Conservation (phyloP, 2,888 invertebrate genomes). For the Diadegma fenestrale region DNA sequence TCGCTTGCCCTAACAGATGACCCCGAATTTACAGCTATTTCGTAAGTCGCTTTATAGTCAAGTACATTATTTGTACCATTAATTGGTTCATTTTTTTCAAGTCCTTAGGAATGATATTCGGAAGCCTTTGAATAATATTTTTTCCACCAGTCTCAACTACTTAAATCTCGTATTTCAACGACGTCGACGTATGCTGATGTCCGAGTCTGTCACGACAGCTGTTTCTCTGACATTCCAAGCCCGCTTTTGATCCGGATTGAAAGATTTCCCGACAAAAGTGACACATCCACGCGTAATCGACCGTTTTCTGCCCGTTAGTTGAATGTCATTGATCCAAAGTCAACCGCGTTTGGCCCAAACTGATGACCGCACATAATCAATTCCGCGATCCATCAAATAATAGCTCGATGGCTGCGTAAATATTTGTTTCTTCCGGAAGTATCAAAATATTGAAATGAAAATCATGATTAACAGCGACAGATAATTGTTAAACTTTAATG, state of each 20-base stretch:
- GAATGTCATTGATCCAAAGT: not conserved
- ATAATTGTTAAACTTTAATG: not conserved
- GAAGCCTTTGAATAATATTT: not conserved
- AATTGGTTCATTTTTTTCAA: not conserved
- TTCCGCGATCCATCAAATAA: not conserved
- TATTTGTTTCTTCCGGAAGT: not conserved
- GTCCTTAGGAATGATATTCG: not conserved
- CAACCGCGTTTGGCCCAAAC: not conserved
- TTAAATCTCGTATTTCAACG: not conserved
- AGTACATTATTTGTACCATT: not conserved
- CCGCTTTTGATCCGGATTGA: slow-evolving; percentile 21
- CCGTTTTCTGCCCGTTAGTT: not conserved
- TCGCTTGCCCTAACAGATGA: not conserved
- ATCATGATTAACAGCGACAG: not conserved
- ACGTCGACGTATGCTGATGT: slow-evolving; percentile 10
- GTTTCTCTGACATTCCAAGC: slow-evolving; percentile 25
- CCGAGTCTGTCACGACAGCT: slow-evolving; percentile 14
- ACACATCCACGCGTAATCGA: not conserved
- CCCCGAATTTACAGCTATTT: slow-evolving; percentile 11
- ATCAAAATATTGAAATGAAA: not conserved
- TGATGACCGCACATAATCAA: not conserved
- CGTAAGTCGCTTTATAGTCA: not conserved
- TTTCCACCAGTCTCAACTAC: not conserved
- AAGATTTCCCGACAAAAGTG: not conserved
- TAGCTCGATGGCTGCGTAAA: not conserved